Evolutionary conservation across 2,888 invertebrate species (phyloP).

Genomic region (Petrophora chlorosata): DNA sequence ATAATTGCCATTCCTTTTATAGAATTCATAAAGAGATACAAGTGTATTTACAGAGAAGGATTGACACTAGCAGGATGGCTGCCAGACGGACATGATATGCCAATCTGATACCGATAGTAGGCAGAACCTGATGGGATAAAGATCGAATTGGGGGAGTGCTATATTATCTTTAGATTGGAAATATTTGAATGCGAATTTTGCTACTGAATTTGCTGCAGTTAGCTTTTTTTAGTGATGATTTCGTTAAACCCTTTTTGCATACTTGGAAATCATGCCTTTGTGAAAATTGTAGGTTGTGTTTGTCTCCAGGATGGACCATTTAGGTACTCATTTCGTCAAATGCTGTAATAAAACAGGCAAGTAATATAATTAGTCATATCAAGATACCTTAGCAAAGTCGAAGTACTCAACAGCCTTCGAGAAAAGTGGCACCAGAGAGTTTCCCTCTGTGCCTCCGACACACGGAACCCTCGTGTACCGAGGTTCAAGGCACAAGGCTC

Average conservation of each 20-base stretch:
- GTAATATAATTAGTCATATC: neutral
- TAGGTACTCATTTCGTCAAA: too few relatives aligned
- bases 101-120: conserved; percentile 6
- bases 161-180: neutral
- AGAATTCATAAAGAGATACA: too few relatives aligned
- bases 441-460: conserved; percentile 73
- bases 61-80: conserved; percentile 1
- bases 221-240: too few relatives aligned
- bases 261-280: too few relatives aligned
- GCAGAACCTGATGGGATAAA: too few relatives aligned
- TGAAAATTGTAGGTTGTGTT: too few relatives aligned
- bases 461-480: conserved; percentile 71
- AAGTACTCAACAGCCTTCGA: conserved; percentile 73
- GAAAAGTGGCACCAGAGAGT: conserved; percentile 69
- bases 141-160: neutral
- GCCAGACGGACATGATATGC: conserved; percentile 5
- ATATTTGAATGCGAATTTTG: too few relatives aligned
- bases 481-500: conserved; percentile 68
- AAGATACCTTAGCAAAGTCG: conserved; percentile 66
- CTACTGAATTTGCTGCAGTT: too few relatives aligned
- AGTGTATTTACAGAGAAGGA: neutral
- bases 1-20: too few relatives aligned
- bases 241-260: too few relatives aligned
- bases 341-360: too few relatives aligned
- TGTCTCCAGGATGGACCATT: too few relatives aligned